Evolutionary conservation across 2,888 invertebrate genomes (phyloP).

Genomic region (Malachius bipustulatus): DNA sequence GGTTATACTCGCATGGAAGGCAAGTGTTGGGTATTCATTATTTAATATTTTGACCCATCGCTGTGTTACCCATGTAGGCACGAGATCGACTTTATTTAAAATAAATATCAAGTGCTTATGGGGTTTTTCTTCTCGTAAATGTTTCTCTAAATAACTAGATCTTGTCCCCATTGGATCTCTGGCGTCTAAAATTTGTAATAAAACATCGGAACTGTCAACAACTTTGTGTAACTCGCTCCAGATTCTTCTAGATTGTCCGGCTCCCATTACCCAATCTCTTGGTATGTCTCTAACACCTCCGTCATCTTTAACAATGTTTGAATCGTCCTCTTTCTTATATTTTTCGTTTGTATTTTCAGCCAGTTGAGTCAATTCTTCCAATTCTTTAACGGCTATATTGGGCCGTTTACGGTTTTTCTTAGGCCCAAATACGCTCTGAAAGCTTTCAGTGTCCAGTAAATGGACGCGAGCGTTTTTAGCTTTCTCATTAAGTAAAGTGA

Average conservation of each 20-base stretch:
- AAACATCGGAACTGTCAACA: conserved; percentile 95
- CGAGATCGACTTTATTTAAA: conserved; percentile 91
- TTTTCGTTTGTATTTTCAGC: conserved; percentile 59
- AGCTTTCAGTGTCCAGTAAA: conserved; percentile 90
- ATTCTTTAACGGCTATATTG: conserved; percentile 59
- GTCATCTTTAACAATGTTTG: conserved; percentile 71
- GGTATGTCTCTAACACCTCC: conserved; percentile 67
- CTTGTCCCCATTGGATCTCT: conserved; percentile 95
- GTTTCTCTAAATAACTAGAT: conserved; percentile 84
- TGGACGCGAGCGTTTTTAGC: conserved; percentile 86
- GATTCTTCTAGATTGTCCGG: conserved; percentile 92
- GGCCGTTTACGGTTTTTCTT: conserved; percentile 88
- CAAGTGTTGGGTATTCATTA: conserved; percentile 91
- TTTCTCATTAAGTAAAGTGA: conserved; percentile 86
- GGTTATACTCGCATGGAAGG: conserved; percentile 96
- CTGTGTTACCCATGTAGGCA: conserved; percentile 97
- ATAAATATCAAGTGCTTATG: conserved; percentile 97
- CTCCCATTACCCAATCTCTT: conserved; percentile 88
- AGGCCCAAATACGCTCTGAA: conserved; percentile 87
- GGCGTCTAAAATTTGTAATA: conserved; percentile 92
- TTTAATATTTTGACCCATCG: conserved; percentile 94
- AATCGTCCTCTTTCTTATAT: conserved; percentile 74
- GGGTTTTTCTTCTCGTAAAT: conserved; percentile 84
- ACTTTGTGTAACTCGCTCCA: conserved; percentile 99
- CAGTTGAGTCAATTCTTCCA: conserved; percentile 63